Percentiles rank a stretch among this genome's conserved stretches.
These are phyloP conservation scores for Geophilus truncorum DNA, from an alignment of 2,888 invertebrate species.

Conservation along the genomic window DNA sequence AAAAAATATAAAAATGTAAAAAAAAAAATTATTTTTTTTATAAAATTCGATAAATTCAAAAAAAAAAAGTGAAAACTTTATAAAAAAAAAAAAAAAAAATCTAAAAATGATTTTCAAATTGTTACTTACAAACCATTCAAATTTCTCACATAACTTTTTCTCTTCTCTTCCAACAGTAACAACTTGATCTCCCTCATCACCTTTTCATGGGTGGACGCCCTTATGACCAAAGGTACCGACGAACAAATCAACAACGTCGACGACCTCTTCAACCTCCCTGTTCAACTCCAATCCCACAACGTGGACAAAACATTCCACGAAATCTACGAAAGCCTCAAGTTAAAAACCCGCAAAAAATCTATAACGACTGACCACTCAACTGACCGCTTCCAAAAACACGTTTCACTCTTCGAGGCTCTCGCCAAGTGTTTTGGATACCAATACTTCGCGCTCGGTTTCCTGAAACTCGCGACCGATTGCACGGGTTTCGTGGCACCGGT, in stretches of 20 bases:
- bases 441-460: slow-evolving; percentile 43
- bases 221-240: neutral
- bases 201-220: neutral
- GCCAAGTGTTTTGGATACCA: slow-evolving; percentile 41
- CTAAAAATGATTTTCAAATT: too few species aligned
- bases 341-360: neutral
- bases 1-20: too few species aligned
- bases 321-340: neutral
- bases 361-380: too few species aligned
- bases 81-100: too few species aligned
- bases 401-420: slow-evolving; percentile 33
- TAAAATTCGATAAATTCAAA: too few species aligned
- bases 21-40: too few species aligned
- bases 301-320: neutral
- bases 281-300: neutral
- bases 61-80: too few species aligned
- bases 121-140: too few species aligned
- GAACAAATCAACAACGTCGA: neutral
- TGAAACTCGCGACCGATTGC: slow-evolving; percentile 51
- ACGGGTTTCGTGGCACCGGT: slow-evolving; percentile 52
- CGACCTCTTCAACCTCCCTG: neutral
- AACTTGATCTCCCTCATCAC: neutral
- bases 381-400: too few species aligned
- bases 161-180: neutral
- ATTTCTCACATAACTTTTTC: too few species aligned